Conservation (phyloP, 2,888 invertebrate genomes). For the Sesamia inferens region DNA sequence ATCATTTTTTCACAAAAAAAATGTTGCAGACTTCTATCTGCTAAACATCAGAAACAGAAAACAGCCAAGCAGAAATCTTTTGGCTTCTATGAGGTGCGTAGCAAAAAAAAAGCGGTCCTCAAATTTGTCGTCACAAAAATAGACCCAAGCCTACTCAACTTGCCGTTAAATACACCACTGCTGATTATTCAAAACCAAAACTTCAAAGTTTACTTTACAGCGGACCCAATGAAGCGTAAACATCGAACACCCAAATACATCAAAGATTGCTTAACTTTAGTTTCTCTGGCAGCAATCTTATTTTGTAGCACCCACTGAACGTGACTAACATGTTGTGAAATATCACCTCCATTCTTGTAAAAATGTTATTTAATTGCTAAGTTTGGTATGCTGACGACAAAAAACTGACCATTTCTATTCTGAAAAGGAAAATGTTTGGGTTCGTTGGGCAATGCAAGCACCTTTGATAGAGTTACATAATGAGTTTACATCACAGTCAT, state of each 20-base stretch:
- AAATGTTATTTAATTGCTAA: constrained; percentile 30
- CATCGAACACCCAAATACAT: constrained; percentile 2
- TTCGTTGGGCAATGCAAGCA: constrained; percentile 24
- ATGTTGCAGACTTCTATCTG: too few relatives aligned
- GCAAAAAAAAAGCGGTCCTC: too few relatives aligned
- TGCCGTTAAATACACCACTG: too few relatives aligned
- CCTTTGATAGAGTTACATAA: constrained; percentile 14
- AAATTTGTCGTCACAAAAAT: too few relatives aligned
- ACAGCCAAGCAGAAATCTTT: too few relatives aligned
- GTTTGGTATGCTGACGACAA: constrained; percentile 17
- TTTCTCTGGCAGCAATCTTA: constrained; percentile 8
- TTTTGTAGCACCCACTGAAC: background rate
- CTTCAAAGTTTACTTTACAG: background rate
- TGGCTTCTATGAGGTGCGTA: too few relatives aligned
- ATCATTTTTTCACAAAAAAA: too few relatives aligned
- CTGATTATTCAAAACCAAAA: background rate
- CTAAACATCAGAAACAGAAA: too few relatives aligned
- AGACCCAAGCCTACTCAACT: too few relatives aligned
- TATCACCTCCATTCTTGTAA: constrained; percentile 20
- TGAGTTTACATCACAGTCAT: constrained; percentile 12
- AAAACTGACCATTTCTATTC: constrained; percentile 33
- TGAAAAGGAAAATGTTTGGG: constrained; percentile 6
- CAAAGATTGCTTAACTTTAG: constrained; percentile 11
- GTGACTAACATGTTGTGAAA: constrained; percentile 32
- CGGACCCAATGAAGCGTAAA: constrained; percentile 18